Evolutionary conservation across 2,113 vertebrate genomes (phyloP).

Genomic region (Butastur rufipennis): DNA sequence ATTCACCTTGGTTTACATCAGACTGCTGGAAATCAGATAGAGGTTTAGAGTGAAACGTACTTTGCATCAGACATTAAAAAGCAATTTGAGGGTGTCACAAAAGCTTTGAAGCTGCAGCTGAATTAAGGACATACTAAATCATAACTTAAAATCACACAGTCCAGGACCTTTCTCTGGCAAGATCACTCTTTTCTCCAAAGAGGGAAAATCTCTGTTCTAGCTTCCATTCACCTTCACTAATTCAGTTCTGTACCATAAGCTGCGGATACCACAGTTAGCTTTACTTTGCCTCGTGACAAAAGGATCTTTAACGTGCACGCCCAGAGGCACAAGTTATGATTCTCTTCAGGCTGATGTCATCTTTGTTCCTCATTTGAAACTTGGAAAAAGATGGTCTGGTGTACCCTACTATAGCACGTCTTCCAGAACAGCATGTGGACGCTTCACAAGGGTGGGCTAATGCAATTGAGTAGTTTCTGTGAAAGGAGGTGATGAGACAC

Average conservation of each 20-base stretch:
- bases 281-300: not conserved
- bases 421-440: not conserved
- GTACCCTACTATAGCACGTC: fast-evolving
- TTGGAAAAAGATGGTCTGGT: not conserved
- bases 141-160: not conserved
- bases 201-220: not conserved
- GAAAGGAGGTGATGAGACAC: not conserved
- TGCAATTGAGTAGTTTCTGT: fast-evolving
- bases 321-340: not conserved
- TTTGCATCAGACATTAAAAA: not conserved
- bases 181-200: not conserved
- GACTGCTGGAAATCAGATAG: not conserved
- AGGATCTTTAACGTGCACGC: not conserved
- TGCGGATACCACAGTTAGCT: not conserved
- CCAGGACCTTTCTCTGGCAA: not conserved
- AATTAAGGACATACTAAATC: not conserved
- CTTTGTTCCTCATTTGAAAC: not conserved
- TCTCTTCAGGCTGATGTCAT: not conserved
- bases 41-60: not conserved
- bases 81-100: not conserved
- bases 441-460: not conserved
- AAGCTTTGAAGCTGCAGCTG: not conserved
- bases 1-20: not conserved
- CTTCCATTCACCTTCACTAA: fast-evolving
- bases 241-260: too few relatives aligned